These are phyloP conservation scores for Drosophila pachea DNA, from an alignment of 1,140 invertebrate genomes.

Conservation along the genomic window DNA sequence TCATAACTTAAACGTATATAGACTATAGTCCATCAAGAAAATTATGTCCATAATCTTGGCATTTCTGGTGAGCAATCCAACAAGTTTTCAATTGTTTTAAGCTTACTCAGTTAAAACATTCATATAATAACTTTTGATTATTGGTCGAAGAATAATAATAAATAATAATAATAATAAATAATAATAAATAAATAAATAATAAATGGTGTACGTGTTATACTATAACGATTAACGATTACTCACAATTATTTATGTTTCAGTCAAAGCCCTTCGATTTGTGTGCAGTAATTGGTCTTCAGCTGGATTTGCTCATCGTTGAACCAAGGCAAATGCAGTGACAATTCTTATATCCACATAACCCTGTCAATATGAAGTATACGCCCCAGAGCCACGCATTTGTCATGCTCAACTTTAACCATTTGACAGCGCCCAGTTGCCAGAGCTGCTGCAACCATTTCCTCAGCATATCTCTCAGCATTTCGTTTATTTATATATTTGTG, in stretches of 20 bases:
- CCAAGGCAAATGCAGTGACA: conserved; percentile 33
- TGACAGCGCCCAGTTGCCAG: conserved; percentile 26
- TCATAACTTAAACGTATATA: not conserved
- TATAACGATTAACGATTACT: too few species aligned
- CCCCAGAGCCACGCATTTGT: conserved; percentile 52
- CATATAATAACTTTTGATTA: not conserved
- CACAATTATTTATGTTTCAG: too few species aligned
- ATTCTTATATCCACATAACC: conserved; percentile 19
- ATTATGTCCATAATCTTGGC: not conserved
- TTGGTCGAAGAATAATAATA: too few species aligned
- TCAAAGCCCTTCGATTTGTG: too few species aligned
- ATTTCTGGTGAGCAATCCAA: not conserved
- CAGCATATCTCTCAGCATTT: conserved; percentile 42
- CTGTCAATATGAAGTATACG: conserved; percentile 52
- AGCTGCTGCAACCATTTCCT: not conserved
- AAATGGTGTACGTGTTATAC: too few species aligned
- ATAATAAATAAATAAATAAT: too few species aligned
- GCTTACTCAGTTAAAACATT: not conserved
- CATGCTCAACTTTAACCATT: conserved; percentile 71
- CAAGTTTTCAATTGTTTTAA: not conserved
- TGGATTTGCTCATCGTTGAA: conserved; percentile 19
- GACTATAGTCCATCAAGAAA: not conserved
- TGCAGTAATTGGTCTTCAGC: conserved; percentile 13
- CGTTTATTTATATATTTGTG: conserved; percentile 57
- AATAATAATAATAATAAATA: too few species aligned